phyloP scores from a whole-genome alignment of 1,140 invertebrate genomes.

The Andrena cerasifolii region DNA sequence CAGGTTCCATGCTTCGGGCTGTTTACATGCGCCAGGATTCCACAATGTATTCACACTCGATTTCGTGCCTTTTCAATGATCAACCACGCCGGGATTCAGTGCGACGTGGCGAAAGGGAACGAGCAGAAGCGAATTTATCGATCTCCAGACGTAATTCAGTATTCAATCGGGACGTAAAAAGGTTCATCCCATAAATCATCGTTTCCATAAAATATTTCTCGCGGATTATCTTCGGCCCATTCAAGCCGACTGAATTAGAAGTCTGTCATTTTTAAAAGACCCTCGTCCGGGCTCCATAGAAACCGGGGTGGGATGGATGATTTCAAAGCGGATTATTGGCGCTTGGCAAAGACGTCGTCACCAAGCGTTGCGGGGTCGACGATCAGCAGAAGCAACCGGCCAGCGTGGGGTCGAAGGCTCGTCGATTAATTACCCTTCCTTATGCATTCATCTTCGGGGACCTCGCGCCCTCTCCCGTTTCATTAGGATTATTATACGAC shows the following conservation, averaged over 20 bases:
- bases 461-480: slow-evolving; percentile 56
- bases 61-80: slow-evolving; percentile 53
- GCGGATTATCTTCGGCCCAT: slow-evolving; percentile 2
- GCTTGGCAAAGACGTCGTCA: slow-evolving; percentile 56
- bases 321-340: slow-evolving; percentile 19
- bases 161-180: not conserved
- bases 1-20: slow-evolving; percentile 47
- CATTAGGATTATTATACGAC: slow-evolving; percentile 67
- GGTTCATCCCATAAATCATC: slow-evolving; percentile 24
- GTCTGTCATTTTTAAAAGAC: slow-evolving; percentile 2
- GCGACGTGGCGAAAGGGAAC: not conserved
- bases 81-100: slow-evolving; percentile 25
- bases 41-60: slow-evolving; percentile 63
- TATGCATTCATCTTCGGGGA: slow-evolving; percentile 67
- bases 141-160: slow-evolving; percentile 2
- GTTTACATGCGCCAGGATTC: slow-evolving; percentile 62
- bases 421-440: slow-evolving; percentile 70
- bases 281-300: not conserved
- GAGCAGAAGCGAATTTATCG: slow-evolving; percentile 22
- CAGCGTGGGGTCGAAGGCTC: slow-evolving; percentile 46
- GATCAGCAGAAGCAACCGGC: slow-evolving; percentile 18
- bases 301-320: not conserved
- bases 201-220: slow-evolving; percentile 21
- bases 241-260: not conserved
- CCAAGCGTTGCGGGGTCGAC: slow-evolving; percentile 49